phyloP scores from a whole-genome alignment of 2,113 vertebrate genomes.

The Aphelocoma coerulescens region DNA sequence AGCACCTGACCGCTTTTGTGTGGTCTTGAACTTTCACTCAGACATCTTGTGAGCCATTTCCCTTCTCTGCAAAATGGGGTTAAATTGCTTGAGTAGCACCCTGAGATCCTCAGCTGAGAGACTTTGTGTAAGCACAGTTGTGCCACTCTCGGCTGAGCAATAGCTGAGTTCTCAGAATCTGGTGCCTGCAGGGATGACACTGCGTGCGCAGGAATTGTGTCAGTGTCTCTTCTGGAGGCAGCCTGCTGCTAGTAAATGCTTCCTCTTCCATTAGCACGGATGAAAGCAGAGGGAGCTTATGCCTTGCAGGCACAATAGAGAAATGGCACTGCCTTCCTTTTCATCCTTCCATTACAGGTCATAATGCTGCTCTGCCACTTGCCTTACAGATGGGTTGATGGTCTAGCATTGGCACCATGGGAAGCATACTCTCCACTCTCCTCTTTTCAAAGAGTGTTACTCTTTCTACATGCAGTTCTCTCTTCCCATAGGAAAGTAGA shows the following conservation, averaged over 20 bases:
- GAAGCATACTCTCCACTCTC: neutral
- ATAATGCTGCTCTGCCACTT: neutral
- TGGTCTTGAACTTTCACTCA: neutral
- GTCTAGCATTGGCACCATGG: neutral
- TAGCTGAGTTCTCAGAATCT: neutral
- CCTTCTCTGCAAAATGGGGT: neutral
- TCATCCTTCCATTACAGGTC: neutral
- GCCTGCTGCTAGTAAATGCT: neutral
- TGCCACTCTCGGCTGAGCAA: neutral
- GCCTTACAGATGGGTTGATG: neutral
- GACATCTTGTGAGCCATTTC: neutral
- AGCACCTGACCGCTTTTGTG: neutral
- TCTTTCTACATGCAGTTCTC: neutral
- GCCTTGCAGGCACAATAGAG: neutral
- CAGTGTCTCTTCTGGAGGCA: neutral
- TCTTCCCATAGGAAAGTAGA: neutral
- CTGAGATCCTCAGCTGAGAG: neutral
- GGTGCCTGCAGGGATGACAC: neutral
- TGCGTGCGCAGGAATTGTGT: accelerated
- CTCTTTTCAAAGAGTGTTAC: neutral
- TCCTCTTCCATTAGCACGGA: neutral
- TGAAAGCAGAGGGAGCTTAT: neutral
- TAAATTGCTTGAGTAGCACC: neutral
- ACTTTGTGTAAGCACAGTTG: neutral
- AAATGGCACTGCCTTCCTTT: neutral